These are phyloP conservation scores for Anhinga rufa DNA, from an alignment of 2,113 vertebrate species.

Conservation along the genomic window DNA sequence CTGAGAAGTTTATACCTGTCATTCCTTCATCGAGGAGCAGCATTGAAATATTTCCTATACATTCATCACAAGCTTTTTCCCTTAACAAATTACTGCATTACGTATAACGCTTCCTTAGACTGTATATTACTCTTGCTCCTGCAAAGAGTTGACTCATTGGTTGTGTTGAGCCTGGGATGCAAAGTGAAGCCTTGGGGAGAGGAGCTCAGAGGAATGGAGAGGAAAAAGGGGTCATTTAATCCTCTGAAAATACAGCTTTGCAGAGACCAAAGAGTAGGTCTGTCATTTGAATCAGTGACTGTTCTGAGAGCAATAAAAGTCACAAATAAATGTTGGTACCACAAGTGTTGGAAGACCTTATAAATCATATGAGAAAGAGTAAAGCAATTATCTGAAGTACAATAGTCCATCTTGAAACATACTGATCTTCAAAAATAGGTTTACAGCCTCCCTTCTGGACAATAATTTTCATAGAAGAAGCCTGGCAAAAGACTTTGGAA, in stretches of 20 bases:
- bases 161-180: neutral
- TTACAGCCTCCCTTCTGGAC: constrained; percentile 13
- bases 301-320: constrained; percentile 5
- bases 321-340: constrained; percentile 6
- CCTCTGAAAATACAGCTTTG: neutral
- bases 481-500: neutral
- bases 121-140: neutral
- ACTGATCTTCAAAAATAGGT: constrained; percentile 3
- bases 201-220: neutral
- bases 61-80: neutral
- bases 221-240: neutral
- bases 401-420: neutral
- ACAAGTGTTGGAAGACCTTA: neutral
- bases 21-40: neutral
- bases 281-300: constrained; percentile 8
- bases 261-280: neutral
- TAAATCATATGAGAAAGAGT: constrained; percentile 14
- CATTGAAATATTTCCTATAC: neutral
- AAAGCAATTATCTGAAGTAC: constrained; percentile 31
- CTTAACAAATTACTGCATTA: neutral
- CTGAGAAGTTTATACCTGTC: neutral
- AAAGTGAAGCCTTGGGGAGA: neutral
- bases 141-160: neutral
- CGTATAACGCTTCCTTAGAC: neutral
- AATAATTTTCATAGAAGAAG: constrained; percentile 40